phyloP scores from a whole-genome alignment of 1,140 invertebrate genomes.

The Neelides sp. region DNA sequence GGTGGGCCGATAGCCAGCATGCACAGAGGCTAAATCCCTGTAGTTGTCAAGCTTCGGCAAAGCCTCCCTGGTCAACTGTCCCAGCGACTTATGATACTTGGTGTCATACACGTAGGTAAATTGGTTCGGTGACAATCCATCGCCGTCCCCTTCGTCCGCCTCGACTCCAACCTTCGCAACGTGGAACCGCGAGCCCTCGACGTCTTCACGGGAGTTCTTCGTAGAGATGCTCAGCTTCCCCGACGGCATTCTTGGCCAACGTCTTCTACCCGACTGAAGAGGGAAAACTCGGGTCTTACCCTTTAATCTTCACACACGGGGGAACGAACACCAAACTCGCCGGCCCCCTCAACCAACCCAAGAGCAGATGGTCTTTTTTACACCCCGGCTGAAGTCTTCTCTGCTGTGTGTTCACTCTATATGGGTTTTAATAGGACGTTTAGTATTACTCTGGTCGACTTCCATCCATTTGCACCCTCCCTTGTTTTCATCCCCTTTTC shows the following conservation, averaged over 20 bases:
- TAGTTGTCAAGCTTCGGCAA: conserved; percentile 46
- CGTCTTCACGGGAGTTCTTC: conserved; percentile 28
- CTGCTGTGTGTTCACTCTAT: no score
- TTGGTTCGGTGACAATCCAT: conserved; percentile 18
- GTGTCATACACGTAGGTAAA: conserved; percentile 37
- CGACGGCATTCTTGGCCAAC: conserved; percentile 13
- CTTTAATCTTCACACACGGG: no score
- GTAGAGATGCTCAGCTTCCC: conserved; percentile 25
- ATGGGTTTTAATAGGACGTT: no score
- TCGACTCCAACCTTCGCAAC: conserved; percentile 36
- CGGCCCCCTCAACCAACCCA: neutral
- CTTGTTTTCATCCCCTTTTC: no score
- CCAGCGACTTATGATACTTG: conserved; percentile 40
- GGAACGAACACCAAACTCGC: neutral
- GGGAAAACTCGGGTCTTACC: no score
- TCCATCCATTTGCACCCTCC: no score
- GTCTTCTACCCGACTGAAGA: no score
- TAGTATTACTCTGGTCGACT: no score
- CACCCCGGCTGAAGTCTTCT: neutral
- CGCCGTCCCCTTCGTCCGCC: conserved; percentile 10
- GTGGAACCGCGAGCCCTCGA: conserved; percentile 35
- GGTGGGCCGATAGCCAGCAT: conserved; percentile 41
- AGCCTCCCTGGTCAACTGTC: conserved; percentile 43
- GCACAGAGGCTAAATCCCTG: conserved; percentile 43
- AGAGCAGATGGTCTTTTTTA: neutral